phyloP scores from a whole-genome alignment of 2,797 vertebrate species.

The Poeciliopsis turneri region DNA sequence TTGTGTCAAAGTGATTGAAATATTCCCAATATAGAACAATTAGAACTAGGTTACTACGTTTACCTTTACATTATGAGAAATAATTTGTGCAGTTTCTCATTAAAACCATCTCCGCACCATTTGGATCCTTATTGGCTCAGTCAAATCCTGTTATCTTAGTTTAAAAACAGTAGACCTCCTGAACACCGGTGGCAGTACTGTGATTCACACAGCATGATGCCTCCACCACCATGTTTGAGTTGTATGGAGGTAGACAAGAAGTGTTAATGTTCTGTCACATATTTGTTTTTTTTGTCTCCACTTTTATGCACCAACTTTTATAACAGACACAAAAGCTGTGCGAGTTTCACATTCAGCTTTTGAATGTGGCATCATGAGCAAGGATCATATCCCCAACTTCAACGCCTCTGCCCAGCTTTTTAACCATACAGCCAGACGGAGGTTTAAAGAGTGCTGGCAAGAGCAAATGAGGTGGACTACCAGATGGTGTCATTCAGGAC shows the following conservation, averaged over 20 bases:
- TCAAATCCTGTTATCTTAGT: neutral
- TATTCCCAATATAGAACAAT: too few relatives aligned
- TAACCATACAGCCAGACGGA: too few relatives aligned
- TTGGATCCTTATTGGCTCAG: neutral
- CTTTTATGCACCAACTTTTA: neutral
- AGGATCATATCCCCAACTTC: too few relatives aligned
- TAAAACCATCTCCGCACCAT: neutral
- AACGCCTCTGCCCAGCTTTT: too few relatives aligned
- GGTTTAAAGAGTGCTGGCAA: too few relatives aligned
- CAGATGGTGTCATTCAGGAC: too few relatives aligned
- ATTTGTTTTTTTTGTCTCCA: neutral
- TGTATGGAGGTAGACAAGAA: neutral
- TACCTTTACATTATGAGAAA: too few relatives aligned
- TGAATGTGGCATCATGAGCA: neutral
- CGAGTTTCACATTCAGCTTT: neutral
- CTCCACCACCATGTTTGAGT: neutral
- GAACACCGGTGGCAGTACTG: too few relatives aligned
- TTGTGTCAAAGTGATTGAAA: too few relatives aligned
- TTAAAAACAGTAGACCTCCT: neutral
- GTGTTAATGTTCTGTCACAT: neutral
- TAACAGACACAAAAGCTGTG: too few relatives aligned
- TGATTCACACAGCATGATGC: neutral
- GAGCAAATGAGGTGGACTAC: too few relatives aligned
- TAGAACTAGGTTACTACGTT: too few relatives aligned
- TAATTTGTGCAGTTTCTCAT: neutral